These are phyloP conservation scores for Alosa alosa DNA, from an alignment of 2,113 vertebrate species.

Conservation along the genomic window DNA sequence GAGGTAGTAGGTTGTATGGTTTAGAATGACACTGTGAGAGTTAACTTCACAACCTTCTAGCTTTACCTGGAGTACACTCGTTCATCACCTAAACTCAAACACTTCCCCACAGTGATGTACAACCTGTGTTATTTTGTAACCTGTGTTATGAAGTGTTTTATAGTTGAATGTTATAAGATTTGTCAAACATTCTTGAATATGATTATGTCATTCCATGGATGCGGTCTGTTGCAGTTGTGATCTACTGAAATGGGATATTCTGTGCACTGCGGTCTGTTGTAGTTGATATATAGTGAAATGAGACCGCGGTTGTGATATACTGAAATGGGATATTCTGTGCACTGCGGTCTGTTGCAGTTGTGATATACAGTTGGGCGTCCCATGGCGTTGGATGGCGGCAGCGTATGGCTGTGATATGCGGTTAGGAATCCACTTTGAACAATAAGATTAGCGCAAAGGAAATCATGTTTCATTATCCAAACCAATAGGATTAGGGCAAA, in stretches of 20 bases:
- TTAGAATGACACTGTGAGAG: conserved; percentile 99
- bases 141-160: too few species aligned
- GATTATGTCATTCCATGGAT: too few species aligned
- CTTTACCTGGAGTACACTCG: conserved; percentile 99
- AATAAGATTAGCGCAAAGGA: too few species aligned
- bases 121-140: background rate
- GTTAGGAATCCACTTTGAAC: conserved; percentile 51
- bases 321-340: conserved; percentile 48
- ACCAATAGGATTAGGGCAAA: background rate
- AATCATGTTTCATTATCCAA: background rate
- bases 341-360: conserved; percentile 28
- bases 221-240: too few species aligned
- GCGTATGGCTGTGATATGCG: conserved; percentile 39
- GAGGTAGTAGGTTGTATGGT: conserved; percentile 99
- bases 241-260: conserved; percentile 50
- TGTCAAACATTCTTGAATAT: too few species aligned
- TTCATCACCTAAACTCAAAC: conserved; percentile 78
- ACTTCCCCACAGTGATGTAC: background rate
- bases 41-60: conserved; percentile 99
- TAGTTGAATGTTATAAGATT: too few species aligned
- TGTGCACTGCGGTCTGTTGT: conserved; percentile 14
- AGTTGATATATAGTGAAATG: too few species aligned
- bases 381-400: background rate
- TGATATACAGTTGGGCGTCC: conserved; percentile 52
- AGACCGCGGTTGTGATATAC: too few species aligned